A percentile compares a stretch with the other conserved stretches of the same genome.
These are phyloP conservation scores for Anodontia alba DNA, from an alignment of 2,888 invertebrate species.

Conservation along the genomic window DNA sequence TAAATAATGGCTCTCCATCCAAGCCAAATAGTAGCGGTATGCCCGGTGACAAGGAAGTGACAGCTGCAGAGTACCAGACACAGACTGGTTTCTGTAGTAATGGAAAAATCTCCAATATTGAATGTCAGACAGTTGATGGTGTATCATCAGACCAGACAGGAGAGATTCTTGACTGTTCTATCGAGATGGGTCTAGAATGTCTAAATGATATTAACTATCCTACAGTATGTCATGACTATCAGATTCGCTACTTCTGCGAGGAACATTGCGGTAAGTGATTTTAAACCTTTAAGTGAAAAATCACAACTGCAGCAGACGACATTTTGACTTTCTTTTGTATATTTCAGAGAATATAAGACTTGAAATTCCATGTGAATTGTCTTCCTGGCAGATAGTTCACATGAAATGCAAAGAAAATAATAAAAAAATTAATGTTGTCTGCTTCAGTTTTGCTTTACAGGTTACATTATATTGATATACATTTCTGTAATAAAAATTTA, in stretches of 20 bases:
- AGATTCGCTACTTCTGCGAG: constrained; percentile 74
- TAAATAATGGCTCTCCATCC: constrained; percentile 62
- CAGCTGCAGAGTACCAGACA: constrained; percentile 38
- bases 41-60: constrained; percentile 62
- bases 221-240: constrained; percentile 77
- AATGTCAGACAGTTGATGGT: constrained; percentile 71
- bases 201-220: constrained; percentile 66
- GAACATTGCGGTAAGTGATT: constrained; percentile 84
- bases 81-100: constrained; percentile 61
- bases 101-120: constrained; percentile 75
- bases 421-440: too few relatives aligned
- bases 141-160: constrained; percentile 3
- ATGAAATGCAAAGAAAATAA: too few relatives aligned
- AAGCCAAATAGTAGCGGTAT: constrained; percentile 41
- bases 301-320: too few relatives aligned
- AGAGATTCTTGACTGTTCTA: constrained; percentile 75
- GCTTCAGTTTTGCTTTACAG: too few relatives aligned
- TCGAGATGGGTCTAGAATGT: constrained; percentile 91
- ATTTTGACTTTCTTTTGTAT: not conserved
- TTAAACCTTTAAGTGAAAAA: too few relatives aligned
- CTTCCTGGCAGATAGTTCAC: too few relatives aligned
- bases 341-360: too few relatives aligned
- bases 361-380: too few relatives aligned
- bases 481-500: too few relatives aligned
- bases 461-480: too few relatives aligned